Evolutionary conservation across 2,113 vertebrate genomes (phyloP).

Genomic region (Spilogale gracilis): DNA sequence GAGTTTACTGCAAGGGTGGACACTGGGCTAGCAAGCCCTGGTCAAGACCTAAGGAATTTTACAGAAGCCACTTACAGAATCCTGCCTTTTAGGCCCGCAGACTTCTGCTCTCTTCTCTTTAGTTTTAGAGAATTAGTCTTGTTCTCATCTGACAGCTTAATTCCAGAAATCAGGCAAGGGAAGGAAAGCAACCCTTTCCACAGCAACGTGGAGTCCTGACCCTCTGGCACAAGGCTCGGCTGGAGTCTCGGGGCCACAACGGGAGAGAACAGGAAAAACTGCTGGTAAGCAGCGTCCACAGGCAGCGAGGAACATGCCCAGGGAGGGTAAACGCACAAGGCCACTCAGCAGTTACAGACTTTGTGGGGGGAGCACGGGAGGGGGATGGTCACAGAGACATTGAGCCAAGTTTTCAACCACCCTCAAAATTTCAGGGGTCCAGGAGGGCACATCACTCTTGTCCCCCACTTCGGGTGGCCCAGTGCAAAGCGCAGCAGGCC

Average conservation of each 20-base stretch:
- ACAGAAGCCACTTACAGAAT: background rate
- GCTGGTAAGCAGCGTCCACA: background rate
- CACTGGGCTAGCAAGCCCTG: background rate
- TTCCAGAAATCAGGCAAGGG: background rate
- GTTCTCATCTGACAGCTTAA: background rate
- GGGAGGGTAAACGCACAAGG: background rate
- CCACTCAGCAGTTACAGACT: background rate
- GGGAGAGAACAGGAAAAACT: background rate
- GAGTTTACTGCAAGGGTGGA: background rate
- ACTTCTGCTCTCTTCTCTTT: background rate
- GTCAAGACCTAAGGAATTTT: background rate
- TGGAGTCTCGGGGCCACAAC: background rate
- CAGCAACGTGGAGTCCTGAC: background rate
- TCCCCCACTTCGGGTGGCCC: background rate
- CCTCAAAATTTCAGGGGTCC: background rate
- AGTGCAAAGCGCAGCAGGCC: background rate
- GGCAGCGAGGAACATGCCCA: accelerated
- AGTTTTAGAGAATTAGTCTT: background rate
- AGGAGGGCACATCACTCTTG: background rate
- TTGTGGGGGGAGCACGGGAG: background rate
- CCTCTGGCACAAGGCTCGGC: accelerated
- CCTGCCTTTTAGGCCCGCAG: background rate
- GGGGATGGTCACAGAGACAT: background rate
- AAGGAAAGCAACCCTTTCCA: background rate
- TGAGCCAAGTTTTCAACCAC: background rate